Evolutionary conservation across 1,140 invertebrate species (phyloP), one percentile per base, ranked within the genome.

Genomic region (Telenomus remus): DNA sequence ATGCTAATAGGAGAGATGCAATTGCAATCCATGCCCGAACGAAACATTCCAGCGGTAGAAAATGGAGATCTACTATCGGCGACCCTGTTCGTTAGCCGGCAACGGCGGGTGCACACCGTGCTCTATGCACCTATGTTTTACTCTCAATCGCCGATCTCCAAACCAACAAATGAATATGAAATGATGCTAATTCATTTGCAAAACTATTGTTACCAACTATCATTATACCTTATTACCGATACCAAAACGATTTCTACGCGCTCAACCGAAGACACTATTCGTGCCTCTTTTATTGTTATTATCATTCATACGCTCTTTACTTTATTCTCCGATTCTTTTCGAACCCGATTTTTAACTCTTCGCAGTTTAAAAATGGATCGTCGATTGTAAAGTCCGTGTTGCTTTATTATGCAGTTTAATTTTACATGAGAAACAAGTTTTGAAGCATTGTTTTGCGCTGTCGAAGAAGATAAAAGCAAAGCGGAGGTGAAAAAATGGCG

Each of bases 1-100:
- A 63, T 71, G 70, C 69, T 72, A 72, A 64, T 72, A 59, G 54
- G 19, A 27, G 59, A 72, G 69, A 72, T 72, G 47, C 69, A 54
- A 72, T 72, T 50, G 39, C 48, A 53, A 56, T 61, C 61, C 53
- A 46, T 46, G 51, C 46, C 34, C 60, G 65, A 71, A 71, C 68
- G 68, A 72, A 72, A 72, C 69, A 72, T 73, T 73, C 70, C 70
- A 60, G 42, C 43, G 49, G 44, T 64, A 65, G 33, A 50, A 69
- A 61, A 69, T 44, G 48, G 48, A 72, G 69, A 65, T 73, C 49
- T 39, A 54, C 54, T 74, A 74, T 72, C 69, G 35, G 43, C 54
- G 69, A 72, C 53, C 48, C 53, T 56, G 60, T 70, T 70, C 57
- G 66, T 70, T 70, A 70, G 61, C 50, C 57, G 51, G 33, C 43